Conservation (phyloP, 2,888 invertebrate species). For the Spatulosminthurus flaviceps region DNA sequence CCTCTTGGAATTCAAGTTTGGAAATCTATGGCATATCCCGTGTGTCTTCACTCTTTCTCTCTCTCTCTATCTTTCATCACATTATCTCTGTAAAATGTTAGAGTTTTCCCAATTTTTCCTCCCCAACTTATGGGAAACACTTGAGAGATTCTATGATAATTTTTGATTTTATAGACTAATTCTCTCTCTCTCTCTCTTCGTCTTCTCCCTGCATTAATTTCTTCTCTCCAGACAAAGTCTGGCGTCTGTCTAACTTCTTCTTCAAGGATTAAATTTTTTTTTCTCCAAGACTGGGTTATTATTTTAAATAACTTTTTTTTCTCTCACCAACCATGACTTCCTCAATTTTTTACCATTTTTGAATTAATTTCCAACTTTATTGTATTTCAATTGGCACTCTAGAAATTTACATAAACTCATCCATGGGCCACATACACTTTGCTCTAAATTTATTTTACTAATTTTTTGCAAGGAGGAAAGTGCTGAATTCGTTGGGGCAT, state of each 20-base stretch:
- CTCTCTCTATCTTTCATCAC: not conserved
- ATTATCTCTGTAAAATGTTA: not conserved
- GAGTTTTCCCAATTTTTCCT: not conserved
- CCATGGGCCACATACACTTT: no score
- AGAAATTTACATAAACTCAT: not conserved
- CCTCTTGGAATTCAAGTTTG: no score
- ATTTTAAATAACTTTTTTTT: not conserved
- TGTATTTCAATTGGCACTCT: not conserved
- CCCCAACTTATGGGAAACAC: not conserved
- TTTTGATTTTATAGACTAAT: constrained; percentile 21
- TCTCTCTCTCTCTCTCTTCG: no score
- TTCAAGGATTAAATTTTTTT: not conserved
- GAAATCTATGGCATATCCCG: no score
- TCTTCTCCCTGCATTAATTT: not conserved
- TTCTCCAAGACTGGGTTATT: not conserved
- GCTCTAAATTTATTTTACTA: no score
- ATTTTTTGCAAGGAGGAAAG: no score
- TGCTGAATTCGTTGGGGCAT: no score
- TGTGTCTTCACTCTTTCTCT: not conserved
- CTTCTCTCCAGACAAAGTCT: not conserved
- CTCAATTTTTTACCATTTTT: constrained; percentile 3
- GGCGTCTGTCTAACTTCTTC: not conserved
- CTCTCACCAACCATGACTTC: not conserved
- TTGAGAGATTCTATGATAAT: constrained; percentile 20
- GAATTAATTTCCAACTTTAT: not conserved